These are phyloP conservation scores for Himalopsyche kuldschensis DNA, from an alignment of 2,888 invertebrate genomes.

Conservation along the genomic window DNA sequence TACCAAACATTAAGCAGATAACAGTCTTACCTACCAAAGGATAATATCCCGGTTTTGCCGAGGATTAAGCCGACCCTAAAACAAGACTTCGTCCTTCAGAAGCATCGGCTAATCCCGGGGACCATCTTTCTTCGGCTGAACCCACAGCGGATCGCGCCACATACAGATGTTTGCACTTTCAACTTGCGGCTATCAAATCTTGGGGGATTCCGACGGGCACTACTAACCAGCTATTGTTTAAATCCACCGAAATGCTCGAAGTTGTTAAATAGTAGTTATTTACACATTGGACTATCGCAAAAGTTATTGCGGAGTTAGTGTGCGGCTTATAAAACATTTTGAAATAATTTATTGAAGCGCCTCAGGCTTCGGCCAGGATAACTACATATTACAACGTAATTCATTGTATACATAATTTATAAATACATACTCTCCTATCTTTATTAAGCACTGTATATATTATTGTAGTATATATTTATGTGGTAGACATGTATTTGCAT, in stretches of 20 bases:
- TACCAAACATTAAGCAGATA: slow-evolving; percentile 65
- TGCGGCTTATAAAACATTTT: neutral
- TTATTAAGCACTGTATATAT: too few species aligned
- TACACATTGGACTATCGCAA: neutral
- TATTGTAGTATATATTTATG: too few species aligned
- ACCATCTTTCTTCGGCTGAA: slow-evolving; percentile 34
- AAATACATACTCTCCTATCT: too few species aligned
- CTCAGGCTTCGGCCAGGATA: neutral
- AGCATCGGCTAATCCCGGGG: slow-evolving; percentile 37
- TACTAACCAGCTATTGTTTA: neutral
- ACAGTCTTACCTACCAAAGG: slow-evolving; percentile 44
- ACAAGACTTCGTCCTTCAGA: slow-evolving; percentile 36
- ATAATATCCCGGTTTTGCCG: slow-evolving; percentile 40
- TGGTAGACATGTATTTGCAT: too few species aligned
- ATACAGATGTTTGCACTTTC: slow-evolving; percentile 40
- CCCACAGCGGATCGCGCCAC: slow-evolving; percentile 36
- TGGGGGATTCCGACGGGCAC: slow-evolving; percentile 10
- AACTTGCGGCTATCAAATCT: slow-evolving; percentile 36
- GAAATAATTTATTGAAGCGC: neutral
- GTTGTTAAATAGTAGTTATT: neutral
- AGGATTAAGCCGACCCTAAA: slow-evolving; percentile 39
- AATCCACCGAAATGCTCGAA: neutral
- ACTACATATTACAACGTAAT: neutral
- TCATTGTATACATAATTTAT: neutral
- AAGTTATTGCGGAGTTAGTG: slow-evolving; percentile 1